Evolutionary conservation across 2,113 vertebrate genomes (phyloP).

Genomic region (Centropus unirufus): DNA sequence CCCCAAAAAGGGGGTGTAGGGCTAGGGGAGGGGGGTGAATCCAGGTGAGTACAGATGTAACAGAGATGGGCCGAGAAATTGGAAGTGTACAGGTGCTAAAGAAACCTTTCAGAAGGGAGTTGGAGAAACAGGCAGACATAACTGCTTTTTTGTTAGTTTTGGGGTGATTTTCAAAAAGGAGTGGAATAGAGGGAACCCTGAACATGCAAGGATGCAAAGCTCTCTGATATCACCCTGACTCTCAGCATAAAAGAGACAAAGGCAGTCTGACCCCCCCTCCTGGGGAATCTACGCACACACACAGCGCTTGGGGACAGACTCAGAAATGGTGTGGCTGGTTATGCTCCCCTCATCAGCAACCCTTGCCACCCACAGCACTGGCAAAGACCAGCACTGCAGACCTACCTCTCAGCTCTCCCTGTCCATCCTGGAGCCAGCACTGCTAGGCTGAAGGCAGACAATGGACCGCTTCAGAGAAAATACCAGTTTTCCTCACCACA

Average conservation of each 20-base stretch:
- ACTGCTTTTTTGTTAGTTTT: neutral
- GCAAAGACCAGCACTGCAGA: neutral
- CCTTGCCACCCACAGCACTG: neutral
- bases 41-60: neutral
- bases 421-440: neutral
- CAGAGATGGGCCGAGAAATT: neutral
- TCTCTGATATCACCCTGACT: neutral
- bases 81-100: neutral
- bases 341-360: neutral
- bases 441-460: neutral
- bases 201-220: neutral
- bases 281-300: neutral
- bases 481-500: neutral
- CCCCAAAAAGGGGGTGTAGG: neutral
- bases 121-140: neutral
- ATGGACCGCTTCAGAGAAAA: neutral
- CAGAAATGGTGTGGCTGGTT: rapidly evolving
- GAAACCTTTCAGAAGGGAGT: neutral
- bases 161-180: neutral
- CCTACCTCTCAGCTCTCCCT: neutral
- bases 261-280: rapidly evolving
- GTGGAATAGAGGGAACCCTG: neutral
- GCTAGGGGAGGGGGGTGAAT: rapidly evolving
- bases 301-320: neutral
- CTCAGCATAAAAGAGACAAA: neutral